Base-by-base conservation (phyloP, 1,140 invertebrate species). In the Dinoponera quadriceps region DNA sequence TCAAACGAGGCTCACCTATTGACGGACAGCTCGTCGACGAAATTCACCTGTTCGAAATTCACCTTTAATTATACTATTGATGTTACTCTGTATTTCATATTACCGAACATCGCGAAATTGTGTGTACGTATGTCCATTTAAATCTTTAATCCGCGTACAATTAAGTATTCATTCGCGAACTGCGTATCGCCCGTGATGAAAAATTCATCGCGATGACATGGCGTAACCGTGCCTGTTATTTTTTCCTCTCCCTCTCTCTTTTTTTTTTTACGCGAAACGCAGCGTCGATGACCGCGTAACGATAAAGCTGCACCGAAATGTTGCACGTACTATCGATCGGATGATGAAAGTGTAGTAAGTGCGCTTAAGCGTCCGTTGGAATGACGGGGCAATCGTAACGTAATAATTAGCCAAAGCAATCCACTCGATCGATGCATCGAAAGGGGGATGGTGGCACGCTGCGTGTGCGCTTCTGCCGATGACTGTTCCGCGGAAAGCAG, bases 381-480 rank as follows among this genome's bases (percentile, higher is more conserved):
- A 55, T 44, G 63, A 54, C 75, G 22, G 75, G 29, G 27, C 14
- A 69, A 57, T 57, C 22, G 27, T 75, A 65, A 77, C 33, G 22
- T 44, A 71, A 80, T 80, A 69, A 80, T 80, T 48, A 33, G 7
- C 14, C 49, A 38, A 29, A 59, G 38, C 65, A 25, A 71, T 71
- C 71, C 69, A 65, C 65, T 80, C 57, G 69, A 80, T 80, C 65
- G 65, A 20, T 44, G 54, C 63, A 22, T 22, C 33, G 63, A 57
- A 1, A 27, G 33, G 16, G 33, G 20, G 22, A 22, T 44, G 18
- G n/a, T 22, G 5, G 33, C 29, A 22, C 51, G 25, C 20, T 68
- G 3, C 55, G n/a, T 77, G 68, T 22, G 29, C 33, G 60, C 38
- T 13, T 63, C n/a, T 11, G 54, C n/a, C 20, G 49, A 55, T 14